Evolutionary conservation across 2,888 invertebrate genomes (phyloP).

Genomic region (Palloptera scutellata): DNA sequence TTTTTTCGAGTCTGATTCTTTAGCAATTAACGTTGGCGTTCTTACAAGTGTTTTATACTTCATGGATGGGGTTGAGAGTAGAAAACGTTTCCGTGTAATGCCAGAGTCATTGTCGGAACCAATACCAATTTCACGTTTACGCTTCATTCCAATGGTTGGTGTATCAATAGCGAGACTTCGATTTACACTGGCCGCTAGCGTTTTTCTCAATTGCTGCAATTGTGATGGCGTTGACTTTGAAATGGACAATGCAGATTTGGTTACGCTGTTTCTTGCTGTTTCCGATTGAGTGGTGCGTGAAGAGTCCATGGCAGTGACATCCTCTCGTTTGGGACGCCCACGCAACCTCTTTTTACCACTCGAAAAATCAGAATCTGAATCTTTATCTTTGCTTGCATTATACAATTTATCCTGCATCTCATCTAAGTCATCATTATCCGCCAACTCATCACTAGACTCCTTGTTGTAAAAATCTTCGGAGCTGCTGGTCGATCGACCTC

Average conservation of each 20-base stretch:
- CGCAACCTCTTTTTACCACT: constrained; percentile 32
- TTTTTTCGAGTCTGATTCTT: background rate
- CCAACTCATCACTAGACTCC: constrained; percentile 45
- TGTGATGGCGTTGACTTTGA: constrained; percentile 40
- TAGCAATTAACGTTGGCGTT: constrained; percentile 4
- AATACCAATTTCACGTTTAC: constrained; percentile 27
- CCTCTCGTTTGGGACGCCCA: constrained; percentile 28
- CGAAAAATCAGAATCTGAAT: constrained; percentile 45
- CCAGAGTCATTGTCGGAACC: constrained; percentile 3
- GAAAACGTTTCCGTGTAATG: constrained; percentile 45
- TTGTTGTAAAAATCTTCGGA: constrained; percentile 47
- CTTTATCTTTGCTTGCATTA: constrained; percentile 44
- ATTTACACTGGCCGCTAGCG: constrained; percentile 41
- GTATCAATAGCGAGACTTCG: constrained; percentile 1
- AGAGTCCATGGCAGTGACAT: background rate
- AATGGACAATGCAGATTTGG: constrained; percentile 13
- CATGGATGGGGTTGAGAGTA: constrained; percentile 26
- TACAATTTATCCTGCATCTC: constrained; percentile 48
- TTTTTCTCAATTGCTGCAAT: constrained; percentile 50
- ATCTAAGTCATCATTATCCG: constrained; percentile 44
- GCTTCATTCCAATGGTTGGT: constrained; percentile 19
- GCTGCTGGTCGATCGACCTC: constrained; percentile 41
- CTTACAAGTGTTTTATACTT: constrained; percentile 5
- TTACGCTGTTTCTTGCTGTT: constrained; percentile 16
- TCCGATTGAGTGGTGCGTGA: constrained; percentile 20